These are phyloP conservation scores for Artibeus jamaicensis DNA, from an alignment of 2,797 vertebrate species.

Conservation along the genomic window DNA sequence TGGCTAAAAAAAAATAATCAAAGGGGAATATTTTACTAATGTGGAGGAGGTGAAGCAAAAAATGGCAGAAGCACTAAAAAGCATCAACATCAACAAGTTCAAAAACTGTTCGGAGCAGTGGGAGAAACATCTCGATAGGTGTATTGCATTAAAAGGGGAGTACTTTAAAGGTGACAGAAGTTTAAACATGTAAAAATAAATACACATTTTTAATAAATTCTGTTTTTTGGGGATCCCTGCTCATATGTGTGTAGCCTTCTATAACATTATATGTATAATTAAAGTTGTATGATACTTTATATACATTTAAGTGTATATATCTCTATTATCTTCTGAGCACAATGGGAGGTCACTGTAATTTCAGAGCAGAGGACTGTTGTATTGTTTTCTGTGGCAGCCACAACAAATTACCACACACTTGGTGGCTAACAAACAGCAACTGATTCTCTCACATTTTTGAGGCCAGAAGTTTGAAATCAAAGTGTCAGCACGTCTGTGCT, in stretches of 20 bases:
- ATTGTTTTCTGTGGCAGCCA: neutral
- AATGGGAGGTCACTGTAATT: neutral
- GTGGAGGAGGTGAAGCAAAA: too few species aligned
- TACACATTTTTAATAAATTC: too few species aligned
- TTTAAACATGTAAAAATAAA: too few species aligned
- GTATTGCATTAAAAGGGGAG: too few species aligned
- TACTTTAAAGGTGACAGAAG: too few species aligned
- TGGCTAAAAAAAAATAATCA: too few species aligned
- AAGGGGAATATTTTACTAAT: too few species aligned
- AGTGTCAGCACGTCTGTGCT: rapidly evolving
- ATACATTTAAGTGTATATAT: neutral
- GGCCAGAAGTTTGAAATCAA: neutral
- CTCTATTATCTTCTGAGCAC: neutral
- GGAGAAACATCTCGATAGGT: too few species aligned
- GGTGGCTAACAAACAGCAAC: neutral
- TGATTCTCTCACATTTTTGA: neutral
- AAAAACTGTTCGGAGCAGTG: too few species aligned
- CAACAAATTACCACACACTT: neutral
- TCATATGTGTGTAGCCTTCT: neutral
- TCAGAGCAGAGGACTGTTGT: neutral
- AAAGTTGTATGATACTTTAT: neutral
- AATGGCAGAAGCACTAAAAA: too few species aligned
- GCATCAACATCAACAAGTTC: too few species aligned
- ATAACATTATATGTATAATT: neutral
- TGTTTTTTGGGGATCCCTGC: too few species aligned